Percentiles rank a stretch among this genome's conserved stretches.
Conservation (phyloP, 1,140 invertebrate genomes). For the Paramacrobiotus metropolitanus region DNA sequence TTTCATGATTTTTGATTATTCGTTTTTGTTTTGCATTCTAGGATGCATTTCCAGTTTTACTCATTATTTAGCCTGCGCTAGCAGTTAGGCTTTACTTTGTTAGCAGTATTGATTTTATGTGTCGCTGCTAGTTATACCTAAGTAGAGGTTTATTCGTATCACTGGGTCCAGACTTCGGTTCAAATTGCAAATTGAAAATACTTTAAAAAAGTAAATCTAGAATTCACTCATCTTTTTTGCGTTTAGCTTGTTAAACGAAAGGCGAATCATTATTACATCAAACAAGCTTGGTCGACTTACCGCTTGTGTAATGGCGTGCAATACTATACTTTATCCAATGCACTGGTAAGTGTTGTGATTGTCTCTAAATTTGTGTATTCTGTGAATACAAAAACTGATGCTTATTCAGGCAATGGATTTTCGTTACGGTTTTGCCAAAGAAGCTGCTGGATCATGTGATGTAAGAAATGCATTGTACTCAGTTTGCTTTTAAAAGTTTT, state of each 20-base stretch:
- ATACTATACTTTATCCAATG: slow-evolving; percentile 82
- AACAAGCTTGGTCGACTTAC: slow-evolving; percentile 58
- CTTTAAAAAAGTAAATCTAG: too few relatives aligned
- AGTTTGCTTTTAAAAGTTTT: background rate
- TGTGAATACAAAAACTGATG: slow-evolving; percentile 5
- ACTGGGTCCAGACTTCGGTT: too few relatives aligned
- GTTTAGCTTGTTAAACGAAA: slow-evolving; percentile 67
- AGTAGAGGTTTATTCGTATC: too few relatives aligned
- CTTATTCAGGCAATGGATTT: slow-evolving; percentile 73
- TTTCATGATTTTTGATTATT: background rate
- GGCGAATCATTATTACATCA: slow-evolving; percentile 69
- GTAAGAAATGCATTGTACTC: slow-evolving; percentile 13
- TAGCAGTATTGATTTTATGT: too few relatives aligned
- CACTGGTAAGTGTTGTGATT: slow-evolving; percentile 36
- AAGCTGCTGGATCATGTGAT: slow-evolving; percentile 62
- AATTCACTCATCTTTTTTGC: slow-evolving; percentile 10
- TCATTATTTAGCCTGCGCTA: too few relatives aligned
- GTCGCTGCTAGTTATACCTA: too few relatives aligned
- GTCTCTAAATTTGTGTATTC: too few relatives aligned
- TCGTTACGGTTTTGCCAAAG: slow-evolving; percentile 70
- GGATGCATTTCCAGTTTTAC: too few relatives aligned
- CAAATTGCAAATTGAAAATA: too few relatives aligned
- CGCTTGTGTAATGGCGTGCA: slow-evolving; percentile 76
- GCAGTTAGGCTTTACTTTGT: too few relatives aligned
- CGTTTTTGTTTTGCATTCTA: background rate